Percentiles rank a stretch among this genome's conserved stretches.
These are phyloP conservation scores for Phyllotreta cruciferae DNA, from an alignment of 2,888 invertebrate genomes.

Conservation along the genomic window DNA sequence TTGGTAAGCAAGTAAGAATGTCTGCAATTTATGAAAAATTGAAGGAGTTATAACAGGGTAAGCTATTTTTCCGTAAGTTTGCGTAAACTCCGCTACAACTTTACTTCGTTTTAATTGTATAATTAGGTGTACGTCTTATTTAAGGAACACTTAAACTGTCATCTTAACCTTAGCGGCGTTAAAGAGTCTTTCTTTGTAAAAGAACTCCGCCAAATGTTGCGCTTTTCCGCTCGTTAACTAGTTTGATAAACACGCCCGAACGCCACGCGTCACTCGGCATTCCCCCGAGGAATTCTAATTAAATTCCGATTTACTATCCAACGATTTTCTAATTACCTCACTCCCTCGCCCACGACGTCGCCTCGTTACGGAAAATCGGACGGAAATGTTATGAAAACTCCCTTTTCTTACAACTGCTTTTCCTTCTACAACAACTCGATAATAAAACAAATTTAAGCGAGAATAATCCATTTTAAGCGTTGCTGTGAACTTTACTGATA, in stretches of 20 bases:
- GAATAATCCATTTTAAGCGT: too few relatives aligned
- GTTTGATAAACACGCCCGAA: conserved; percentile 26
- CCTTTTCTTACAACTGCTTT: too few relatives aligned
- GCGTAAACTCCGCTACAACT: too few relatives aligned
- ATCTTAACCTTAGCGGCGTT: conserved; percentile 15
- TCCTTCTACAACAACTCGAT: background rate
- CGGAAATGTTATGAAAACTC: too few relatives aligned
- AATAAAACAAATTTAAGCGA: background rate
- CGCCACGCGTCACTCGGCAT: conserved; percentile 27
- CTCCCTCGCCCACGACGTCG: conserved; percentile 12
- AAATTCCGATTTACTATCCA: conserved; percentile 34
- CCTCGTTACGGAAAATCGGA: conserved; percentile 7
- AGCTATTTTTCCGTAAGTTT: too few relatives aligned
- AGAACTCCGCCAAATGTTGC: conserved; percentile 29
- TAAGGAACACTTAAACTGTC: conserved; percentile 8
- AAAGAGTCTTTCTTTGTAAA: conserved; percentile 14
- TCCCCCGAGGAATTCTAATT: conserved; percentile 29
- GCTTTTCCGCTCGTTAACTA: conserved; percentile 29
- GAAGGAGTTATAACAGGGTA: too few relatives aligned
- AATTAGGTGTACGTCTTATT: background rate
- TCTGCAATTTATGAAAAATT: too few relatives aligned
- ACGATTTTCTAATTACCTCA: conserved; percentile 31
- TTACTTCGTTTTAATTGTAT: background rate
- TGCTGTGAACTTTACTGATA: too few relatives aligned
- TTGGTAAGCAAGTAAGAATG: background rate